Evolutionary conservation across 2,797 vertebrate genomes (phyloP).

Genomic region (Leptoclinus maculatus): DNA sequence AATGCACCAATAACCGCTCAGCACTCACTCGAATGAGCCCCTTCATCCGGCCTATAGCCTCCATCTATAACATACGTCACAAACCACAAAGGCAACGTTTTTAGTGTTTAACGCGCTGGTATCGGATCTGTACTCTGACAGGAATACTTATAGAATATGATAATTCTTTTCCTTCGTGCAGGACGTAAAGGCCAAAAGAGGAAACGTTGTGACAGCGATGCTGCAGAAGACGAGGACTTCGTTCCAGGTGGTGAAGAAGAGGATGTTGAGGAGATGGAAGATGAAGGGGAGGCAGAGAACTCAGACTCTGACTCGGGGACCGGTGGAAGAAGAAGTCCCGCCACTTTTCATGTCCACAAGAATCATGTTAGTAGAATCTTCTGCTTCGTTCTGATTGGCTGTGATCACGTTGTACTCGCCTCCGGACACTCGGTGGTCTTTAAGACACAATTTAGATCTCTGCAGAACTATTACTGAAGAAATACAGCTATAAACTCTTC

Average conservation of each 20-base stretch:
- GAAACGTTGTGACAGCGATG: slow-evolving; percentile 67
- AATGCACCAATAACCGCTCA: no score
- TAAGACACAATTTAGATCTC: no score
- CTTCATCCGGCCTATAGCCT: no score
- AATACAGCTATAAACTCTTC: neutral
- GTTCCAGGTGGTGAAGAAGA: slow-evolving; percentile 81
- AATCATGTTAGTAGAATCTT: slow-evolving; percentile 33
- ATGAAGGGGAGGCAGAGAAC: slow-evolving; percentile 29
- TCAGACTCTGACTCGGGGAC: neutral
- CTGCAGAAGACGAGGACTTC: slow-evolving; percentile 86
- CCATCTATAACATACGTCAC: no score
- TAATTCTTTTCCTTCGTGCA: neutral
- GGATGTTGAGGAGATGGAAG: slow-evolving; percentile 23
- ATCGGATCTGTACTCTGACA: no score
- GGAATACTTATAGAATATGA: no score
- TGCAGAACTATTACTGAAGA: no score
- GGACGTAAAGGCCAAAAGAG: slow-evolving; percentile 68
- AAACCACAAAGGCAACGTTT: no score
- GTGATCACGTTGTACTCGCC: no score
- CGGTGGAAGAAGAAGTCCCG: neutral
- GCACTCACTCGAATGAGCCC: no score
- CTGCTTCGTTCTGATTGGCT: neutral
- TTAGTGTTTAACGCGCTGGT: no score
- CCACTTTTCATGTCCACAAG: neutral
- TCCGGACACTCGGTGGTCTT: no score